Conservation (phyloP, 2,113 vertebrate genomes). For the Columbina picui region DNA sequence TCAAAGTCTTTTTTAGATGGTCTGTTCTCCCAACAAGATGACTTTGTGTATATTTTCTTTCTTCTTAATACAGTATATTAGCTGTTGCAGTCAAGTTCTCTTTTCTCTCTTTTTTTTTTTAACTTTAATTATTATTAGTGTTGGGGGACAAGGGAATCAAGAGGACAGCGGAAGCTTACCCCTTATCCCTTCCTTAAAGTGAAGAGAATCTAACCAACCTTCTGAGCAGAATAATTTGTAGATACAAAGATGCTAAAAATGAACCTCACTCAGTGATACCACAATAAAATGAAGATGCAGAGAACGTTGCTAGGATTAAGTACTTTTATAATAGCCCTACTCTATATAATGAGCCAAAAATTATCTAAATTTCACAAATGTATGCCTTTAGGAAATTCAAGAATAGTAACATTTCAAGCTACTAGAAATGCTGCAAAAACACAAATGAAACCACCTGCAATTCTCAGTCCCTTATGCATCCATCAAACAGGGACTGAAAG, state of each 20-base stretch:
- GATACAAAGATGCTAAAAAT: neutral
- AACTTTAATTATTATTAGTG: neutral
- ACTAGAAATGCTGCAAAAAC: neutral
- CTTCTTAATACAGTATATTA: neutral
- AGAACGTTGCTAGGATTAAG: neutral
- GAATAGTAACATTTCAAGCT: neutral
- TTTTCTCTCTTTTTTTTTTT: neutral
- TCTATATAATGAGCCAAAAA: neutral
- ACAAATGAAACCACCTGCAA: neutral
- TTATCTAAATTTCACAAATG: neutral
- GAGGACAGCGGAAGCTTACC: neutral
- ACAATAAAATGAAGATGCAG: neutral
- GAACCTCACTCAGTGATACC: neutral
- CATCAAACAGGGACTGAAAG: neutral
- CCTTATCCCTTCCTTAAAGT: neutral
- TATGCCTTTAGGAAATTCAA: neutral
- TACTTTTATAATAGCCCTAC: neutral
- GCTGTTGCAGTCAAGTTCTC: neutral
- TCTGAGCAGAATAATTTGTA: neutral
- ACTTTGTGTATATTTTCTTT: neutral
- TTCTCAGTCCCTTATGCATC: neutral
- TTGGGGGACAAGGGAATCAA: neutral
- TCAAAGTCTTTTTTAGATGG: neutral
- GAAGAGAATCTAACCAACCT: neutral
- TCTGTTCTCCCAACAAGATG: neutral